phyloP scores from a whole-genome alignment of 1,140 invertebrate species.

The Zaprionus taronus region DNA sequence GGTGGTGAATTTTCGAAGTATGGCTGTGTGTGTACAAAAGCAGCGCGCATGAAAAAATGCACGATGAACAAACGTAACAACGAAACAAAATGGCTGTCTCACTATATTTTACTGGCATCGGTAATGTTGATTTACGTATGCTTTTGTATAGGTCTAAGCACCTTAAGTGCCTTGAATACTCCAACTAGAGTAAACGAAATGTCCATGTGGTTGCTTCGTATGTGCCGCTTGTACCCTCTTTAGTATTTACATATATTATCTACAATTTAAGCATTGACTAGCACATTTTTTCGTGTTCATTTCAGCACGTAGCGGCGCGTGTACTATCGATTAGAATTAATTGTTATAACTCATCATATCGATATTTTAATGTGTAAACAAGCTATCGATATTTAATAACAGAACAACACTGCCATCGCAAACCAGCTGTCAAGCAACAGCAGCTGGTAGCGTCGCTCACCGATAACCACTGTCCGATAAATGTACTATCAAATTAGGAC shows the following conservation, averaged over 20 bases:
- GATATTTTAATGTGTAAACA: slow-evolving; percentile 7
- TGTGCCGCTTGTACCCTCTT: slow-evolving; percentile 36
- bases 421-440: slow-evolving; percentile 33
- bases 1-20: slow-evolving; percentile 47
- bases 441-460: slow-evolving; percentile 27
- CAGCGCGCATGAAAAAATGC: slow-evolving; percentile 50
- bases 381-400: slow-evolving; percentile 26
- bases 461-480: slow-evolving; percentile 24
- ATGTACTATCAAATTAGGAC: slow-evolving; percentile 3
- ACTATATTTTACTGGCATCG: slow-evolving; percentile 45
- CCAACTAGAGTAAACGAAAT: slow-evolving; percentile 18
- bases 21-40: slow-evolving; percentile 45
- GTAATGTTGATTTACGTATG: slow-evolving; percentile 25
- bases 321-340: slow-evolving; percentile 25
- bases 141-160: slow-evolving; percentile 23
- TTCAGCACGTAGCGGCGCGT: slow-evolving; percentile 49
- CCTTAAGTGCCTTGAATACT: slow-evolving; percentile 10
- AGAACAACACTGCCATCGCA: slow-evolving; percentile 13
- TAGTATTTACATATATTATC: slow-evolving; percentile 45
- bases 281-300: slow-evolving; percentile 56
- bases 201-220: slow-evolving; percentile 27
- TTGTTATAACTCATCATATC: slow-evolving; percentile 3
- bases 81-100: slow-evolving; percentile 61
- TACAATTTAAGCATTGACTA: slow-evolving; percentile 59
- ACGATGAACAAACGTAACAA: slow-evolving; percentile 53